Conservation (phyloP, 2,113 vertebrate species). For the Lamprotornis superbus region DNA sequence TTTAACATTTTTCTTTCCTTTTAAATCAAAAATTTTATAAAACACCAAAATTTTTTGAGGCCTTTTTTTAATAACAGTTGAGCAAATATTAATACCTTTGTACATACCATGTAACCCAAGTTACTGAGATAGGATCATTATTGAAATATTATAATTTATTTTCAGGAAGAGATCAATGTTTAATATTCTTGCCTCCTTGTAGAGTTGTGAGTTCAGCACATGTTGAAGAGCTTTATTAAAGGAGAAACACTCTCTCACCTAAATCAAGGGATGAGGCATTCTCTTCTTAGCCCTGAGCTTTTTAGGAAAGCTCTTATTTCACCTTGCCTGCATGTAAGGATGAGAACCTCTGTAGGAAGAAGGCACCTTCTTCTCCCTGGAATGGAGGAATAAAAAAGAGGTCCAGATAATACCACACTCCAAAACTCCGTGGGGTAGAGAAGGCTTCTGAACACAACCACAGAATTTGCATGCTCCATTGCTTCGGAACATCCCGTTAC, state of each 20-base stretch:
- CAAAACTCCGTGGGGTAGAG: rapidly evolving
- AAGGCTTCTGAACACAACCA: not conserved
- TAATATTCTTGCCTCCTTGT: not conserved
- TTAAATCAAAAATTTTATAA: not conserved
- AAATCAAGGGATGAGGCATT: rapidly evolving
- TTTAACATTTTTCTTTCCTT: not conserved
- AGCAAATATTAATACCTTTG: not conserved
- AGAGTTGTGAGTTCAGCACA: not conserved
- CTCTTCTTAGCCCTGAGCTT: not conserved
- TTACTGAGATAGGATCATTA: not conserved
- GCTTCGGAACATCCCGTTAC: not conserved
- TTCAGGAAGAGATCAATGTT: not conserved
- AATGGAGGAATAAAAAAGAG: not conserved
- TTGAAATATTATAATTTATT: not conserved
- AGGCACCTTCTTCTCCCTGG: not conserved
- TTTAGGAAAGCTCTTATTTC: not conserved
- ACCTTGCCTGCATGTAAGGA: not conserved
- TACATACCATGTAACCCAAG: not conserved
- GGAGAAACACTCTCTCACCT: not conserved
- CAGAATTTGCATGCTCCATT: rapidly evolving
- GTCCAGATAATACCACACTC: not conserved
- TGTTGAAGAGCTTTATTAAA: not conserved
- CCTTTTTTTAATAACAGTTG: not conserved
- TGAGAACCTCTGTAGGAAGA: rapidly evolving
- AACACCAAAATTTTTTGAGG: not conserved